phyloP scores from a whole-genome alignment of 2,888 invertebrate genomes.

The Ectemnius continuus region DNA sequence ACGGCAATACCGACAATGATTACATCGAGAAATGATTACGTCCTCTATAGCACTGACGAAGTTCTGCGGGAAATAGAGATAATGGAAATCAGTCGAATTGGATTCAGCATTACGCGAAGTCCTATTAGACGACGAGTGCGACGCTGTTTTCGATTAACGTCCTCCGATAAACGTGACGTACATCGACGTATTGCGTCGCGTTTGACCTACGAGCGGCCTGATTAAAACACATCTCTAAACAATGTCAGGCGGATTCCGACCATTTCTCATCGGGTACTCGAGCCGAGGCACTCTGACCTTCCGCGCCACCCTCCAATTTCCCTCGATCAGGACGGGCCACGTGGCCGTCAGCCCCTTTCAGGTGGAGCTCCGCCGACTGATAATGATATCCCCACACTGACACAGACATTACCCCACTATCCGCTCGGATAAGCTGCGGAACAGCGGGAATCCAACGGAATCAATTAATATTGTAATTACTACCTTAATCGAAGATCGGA shows the following conservation, averaged over 20 bases:
- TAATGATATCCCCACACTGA: conserved; percentile 42
- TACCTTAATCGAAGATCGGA: conserved; percentile 32
- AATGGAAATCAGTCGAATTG: conserved; percentile 27
- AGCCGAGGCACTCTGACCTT: conserved; percentile 28
- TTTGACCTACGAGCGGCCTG: conserved; percentile 27
- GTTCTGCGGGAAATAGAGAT: neutral
- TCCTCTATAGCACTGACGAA: conserved; percentile 13
- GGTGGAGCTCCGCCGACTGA: conserved; percentile 25
- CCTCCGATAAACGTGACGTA: conserved; percentile 34
- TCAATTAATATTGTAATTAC: conserved; percentile 47
- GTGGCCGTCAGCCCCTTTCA: conserved; percentile 12
- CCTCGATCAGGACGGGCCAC: conserved; percentile 14
- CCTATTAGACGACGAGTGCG: conserved; percentile 34
- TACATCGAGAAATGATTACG: neutral
- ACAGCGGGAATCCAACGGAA: conserved; percentile 30
- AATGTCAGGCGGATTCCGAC: conserved; percentile 15
- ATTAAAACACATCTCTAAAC: conserved; percentile 42
- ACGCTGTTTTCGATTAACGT: conserved; percentile 29
- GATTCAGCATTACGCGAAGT: conserved; percentile 34
- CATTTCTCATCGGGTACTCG: neutral
- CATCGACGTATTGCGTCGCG: conserved; percentile 26
- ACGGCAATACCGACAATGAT: neutral
- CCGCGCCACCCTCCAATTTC: conserved; percentile 34
- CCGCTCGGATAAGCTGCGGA: conserved; percentile 25
- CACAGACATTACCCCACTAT: conserved; percentile 25